Percentiles rank a stretch among this genome's conserved stretches.
These are phyloP conservation scores for Dreissena rostriformis DNA, from an alignment of 1,140 invertebrate genomes.

Conservation along the genomic window DNA sequence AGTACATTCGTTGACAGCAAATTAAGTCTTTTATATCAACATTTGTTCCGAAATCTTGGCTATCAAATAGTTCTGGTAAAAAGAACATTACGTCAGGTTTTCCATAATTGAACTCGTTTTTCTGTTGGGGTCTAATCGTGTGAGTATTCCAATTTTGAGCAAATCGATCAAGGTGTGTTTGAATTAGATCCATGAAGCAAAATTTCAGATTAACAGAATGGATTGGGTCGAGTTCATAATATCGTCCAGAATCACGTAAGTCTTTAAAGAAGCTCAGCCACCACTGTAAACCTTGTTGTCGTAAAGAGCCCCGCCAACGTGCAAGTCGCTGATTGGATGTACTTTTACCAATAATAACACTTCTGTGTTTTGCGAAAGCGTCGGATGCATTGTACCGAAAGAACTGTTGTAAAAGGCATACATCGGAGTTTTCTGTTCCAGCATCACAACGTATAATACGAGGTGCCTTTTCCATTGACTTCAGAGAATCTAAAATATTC, in stretches of 20 bases:
- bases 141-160: constrained; percentile 39
- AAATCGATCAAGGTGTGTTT: constrained; percentile 12
- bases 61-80: constrained; percentile 16
- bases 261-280: constrained; percentile 26
- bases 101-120: constrained; percentile 13
- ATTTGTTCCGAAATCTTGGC: constrained; percentile 1
- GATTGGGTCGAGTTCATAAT: background rate
- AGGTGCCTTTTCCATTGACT: background rate
- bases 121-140: constrained; percentile 3
- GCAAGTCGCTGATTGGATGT: constrained; percentile 10
- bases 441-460: background rate
- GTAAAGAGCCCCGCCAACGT: constrained; percentile 4
- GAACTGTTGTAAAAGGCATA: background rate
- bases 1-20: constrained; percentile 7
- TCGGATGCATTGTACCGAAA: background rate
- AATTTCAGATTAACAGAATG: background rate
- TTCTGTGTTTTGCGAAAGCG: constrained; percentile 9
- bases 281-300: constrained; percentile 18
- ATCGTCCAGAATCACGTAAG: background rate
- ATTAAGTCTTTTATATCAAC: constrained; percentile 16
- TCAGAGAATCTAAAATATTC: constrained; percentile 4
- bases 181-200: constrained; percentile 26
- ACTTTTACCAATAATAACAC: constrained; percentile 12
- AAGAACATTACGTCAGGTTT: constrained; percentile 34
- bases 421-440: constrained; percentile 8